Evolutionary conservation across 2,113 vertebrate species (phyloP), one percentile per base, ranked within the genome.

Genomic region (Mastomys coucha): DNA sequence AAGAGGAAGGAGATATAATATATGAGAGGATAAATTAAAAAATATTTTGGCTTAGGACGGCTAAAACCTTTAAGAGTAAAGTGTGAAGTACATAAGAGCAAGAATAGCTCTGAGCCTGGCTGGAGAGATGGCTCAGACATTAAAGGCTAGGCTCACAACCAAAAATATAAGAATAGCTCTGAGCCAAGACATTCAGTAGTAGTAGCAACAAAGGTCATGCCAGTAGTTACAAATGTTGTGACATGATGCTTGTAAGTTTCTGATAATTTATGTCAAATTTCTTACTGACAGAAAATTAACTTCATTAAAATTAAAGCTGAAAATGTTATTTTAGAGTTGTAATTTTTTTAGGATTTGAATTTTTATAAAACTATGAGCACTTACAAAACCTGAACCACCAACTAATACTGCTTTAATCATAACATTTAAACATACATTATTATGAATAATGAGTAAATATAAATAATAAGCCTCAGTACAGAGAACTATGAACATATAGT

Each of bases 251-350:
- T 60, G 36, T 76, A 22, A 63, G 16, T 75, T 95, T 95, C 3
- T 80, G 4, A 20, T 81, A 82, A 82, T 85, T 49, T 88, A n/a
- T 26, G 9, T 78, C 9, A 42, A 51, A 56, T 92, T 75, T 91
- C 5, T 39, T 86, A 90, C 80, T 7, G 1, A 5, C 82, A 2
- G 69, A 81, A 84, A 63, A 77, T 60, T 75, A 19, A 78, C 42
- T 95, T 96, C 45, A 24, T 78, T 28, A 94, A 97, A 56, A 36
- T 95, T 33, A 91, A 88, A 93, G 1, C 3, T 82, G 5, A 33
- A 7, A 60, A 22, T 82, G 20, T 88, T 65, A 93, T 33, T 60
- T 60, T 82, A 90, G 20, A n/a, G 60, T 45, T 45, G 24, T 1
- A 7, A 33, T 20, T 76, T 77, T 91, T 76, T 69, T 45, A 22